A percentile compares a stretch with the other conserved stretches of the same genome.
Evolutionary conservation across 2,113 vertebrate genomes (phyloP).

Genomic region (Campylomormyrus numenius): DNA sequence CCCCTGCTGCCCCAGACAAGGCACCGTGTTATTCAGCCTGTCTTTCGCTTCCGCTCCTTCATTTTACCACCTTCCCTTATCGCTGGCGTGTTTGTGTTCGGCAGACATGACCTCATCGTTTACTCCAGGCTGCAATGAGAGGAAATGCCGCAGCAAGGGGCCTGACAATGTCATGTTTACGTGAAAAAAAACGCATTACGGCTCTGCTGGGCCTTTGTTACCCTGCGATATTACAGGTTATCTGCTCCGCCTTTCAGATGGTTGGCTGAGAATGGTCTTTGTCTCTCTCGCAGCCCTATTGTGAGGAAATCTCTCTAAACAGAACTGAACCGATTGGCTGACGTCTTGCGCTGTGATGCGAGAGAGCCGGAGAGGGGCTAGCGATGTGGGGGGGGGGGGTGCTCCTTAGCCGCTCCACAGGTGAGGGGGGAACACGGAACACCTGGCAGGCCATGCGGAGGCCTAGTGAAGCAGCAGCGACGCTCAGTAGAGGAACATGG

Average conservation of each 20-base stretch:
- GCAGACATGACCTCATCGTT: not conserved
- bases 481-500: not conserved
- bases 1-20: not conserved
- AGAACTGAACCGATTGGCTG: not conserved
- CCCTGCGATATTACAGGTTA: not conserved
- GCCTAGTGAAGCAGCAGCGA: not conserved
- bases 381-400: too few species aligned
- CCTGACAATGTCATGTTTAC: not conserved
- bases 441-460: not conserved
- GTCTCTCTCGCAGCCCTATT: not conserved
- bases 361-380: not conserved
- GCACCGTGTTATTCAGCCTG: not conserved
- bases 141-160: not conserved
- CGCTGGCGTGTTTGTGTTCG: not conserved
- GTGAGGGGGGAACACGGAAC: not conserved
- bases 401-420: not conserved
- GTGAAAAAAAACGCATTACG: not conserved
- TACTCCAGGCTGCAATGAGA: not conserved
- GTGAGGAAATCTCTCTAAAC: not conserved
- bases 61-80: not conserved
- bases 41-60: not conserved
- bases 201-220: not conserved
- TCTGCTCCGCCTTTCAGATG: not conserved
- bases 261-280: not conserved
- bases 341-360: not conserved